Evolutionary conservation across 2,888 invertebrate species (phyloP), one percentile per base, ranked within the genome.

Genomic region (Exephanes ischioxanthus): DNA sequence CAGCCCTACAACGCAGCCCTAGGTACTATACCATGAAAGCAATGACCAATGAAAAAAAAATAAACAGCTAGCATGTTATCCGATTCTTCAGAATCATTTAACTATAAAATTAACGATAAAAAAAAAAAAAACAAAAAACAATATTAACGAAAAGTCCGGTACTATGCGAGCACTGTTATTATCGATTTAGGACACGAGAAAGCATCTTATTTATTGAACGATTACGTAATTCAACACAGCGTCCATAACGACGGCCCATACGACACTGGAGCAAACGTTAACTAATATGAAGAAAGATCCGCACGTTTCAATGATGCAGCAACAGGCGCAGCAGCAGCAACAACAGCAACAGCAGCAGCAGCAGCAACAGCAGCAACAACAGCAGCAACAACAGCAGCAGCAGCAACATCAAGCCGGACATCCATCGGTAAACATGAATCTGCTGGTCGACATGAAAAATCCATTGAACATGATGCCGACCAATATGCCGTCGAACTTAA

Each of bases 1-100:
- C 93, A 94, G 89, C 90, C 93, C 72, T 94, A 90, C 87, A 94
- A 91, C 91, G 89, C 63, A 30, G 63, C 93, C 90, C 81, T 93
- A 92, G 93, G 93, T 94, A 93, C 76, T 82, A 82, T 71, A 33
- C 72, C 45, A 70, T 55, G 53, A 83, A 82, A 81, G 71, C 55
- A 80, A 53, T 45, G 45, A 75, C 26, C 53, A 67, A 58, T 76
- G 81, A 85, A 73, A 68, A 55, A 80, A 75, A 19, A 73, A 70
- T 48, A 81, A 48, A 68, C 73, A 68, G 76, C 85, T 83, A 85
- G 83, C 79, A 76, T 83, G 37, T 86, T 84, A 82, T 84, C 68
- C 81, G 84, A 86, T 81, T 86, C 80, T 86, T 81, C 80, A 63
- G 76, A 77, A 55, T 63, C 58, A 22, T 41, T n/a, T 75, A 37